Evolutionary conservation across 1,140 invertebrate species (phyloP).

Genomic region (Lasioglossum baleicum): DNA sequence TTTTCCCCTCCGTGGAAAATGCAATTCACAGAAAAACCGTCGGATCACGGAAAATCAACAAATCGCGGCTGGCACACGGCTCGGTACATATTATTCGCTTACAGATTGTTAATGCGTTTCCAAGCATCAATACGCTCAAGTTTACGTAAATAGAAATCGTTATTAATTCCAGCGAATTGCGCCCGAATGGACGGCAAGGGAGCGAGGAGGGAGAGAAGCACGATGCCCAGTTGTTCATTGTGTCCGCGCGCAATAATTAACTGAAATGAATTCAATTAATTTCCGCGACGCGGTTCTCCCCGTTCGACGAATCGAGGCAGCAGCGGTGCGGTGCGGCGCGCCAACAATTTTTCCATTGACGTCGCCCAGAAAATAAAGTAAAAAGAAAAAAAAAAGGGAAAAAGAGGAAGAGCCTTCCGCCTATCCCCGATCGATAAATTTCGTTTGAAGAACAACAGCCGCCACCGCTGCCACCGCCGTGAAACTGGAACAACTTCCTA

Average conservation of each 20-base stretch:
- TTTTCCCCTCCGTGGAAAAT: too few species aligned
- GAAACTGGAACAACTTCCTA: neutral
- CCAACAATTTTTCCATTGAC: neutral
- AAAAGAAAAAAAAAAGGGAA: neutral
- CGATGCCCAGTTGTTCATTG: neutral
- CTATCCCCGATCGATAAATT: conserved; percentile 5
- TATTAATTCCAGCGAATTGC: conserved; percentile 31
- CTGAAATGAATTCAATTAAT: conserved; percentile 30
- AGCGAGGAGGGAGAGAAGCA: neutral
- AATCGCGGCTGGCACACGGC: neutral
- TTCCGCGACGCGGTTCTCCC: neutral
- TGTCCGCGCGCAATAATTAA: conserved; percentile 39
- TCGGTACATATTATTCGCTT: neutral
- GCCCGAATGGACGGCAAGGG: neutral
- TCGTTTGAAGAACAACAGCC: neutral
- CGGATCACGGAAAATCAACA: neutral
- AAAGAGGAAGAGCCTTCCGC: neutral
- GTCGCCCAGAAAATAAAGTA: neutral
- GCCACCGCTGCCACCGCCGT: too few species aligned
- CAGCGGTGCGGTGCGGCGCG: too few species aligned
- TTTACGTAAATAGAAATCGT: conserved; percentile 5
- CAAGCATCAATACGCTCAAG: conserved; percentile 12
- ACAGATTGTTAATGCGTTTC: neutral
- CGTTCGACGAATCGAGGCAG: neutral
- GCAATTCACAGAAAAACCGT: too few species aligned